A percentile compares a stretch with the other conserved stretches of the same genome.
These are phyloP conservation scores for Onychomys torridus DNA, from an alignment of 2,797 vertebrate genomes.

Conservation along the genomic window DNA sequence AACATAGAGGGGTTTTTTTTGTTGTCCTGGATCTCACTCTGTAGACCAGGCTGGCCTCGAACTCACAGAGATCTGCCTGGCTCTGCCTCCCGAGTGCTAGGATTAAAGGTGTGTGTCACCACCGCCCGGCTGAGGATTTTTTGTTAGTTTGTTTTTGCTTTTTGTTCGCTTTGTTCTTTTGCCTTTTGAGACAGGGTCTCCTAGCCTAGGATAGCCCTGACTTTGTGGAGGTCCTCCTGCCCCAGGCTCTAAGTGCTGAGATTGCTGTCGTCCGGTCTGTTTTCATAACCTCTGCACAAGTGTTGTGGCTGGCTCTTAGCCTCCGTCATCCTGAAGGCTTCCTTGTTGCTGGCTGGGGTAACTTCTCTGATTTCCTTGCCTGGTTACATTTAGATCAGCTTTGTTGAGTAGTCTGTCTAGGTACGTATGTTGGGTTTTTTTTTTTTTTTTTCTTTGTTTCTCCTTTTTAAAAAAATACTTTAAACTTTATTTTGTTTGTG, in stretches of 20 bases:
- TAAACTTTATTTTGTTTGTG: neutral
- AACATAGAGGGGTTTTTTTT: neutral
- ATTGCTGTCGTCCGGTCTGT: fast-evolving
- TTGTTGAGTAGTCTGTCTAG: neutral
- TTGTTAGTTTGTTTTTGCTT: too few relatives aligned
- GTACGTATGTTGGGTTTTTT: neutral
- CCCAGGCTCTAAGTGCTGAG: neutral
- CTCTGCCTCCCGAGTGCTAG: too few relatives aligned
- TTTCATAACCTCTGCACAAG: neutral
- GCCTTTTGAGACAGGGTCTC: neutral
- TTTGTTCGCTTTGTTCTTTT: neutral
- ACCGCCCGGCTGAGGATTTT: too few relatives aligned
- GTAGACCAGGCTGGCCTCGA: too few relatives aligned
- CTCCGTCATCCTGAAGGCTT: neutral
- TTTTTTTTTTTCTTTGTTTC: neutral
- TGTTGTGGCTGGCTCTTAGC: neutral
- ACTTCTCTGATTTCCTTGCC: constrained; percentile 8
- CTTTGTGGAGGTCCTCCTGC: neutral
- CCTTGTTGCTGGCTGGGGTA: neutral
- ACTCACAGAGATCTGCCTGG: too few relatives aligned
- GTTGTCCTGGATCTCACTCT: too few relatives aligned
- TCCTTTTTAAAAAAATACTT: neutral
- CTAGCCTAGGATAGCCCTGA: neutral
- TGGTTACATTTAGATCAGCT: neutral
- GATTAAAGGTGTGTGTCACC: too few relatives aligned